Conservation (phyloP, 2,888 invertebrate species). For the Eudemis profundana region DNA sequence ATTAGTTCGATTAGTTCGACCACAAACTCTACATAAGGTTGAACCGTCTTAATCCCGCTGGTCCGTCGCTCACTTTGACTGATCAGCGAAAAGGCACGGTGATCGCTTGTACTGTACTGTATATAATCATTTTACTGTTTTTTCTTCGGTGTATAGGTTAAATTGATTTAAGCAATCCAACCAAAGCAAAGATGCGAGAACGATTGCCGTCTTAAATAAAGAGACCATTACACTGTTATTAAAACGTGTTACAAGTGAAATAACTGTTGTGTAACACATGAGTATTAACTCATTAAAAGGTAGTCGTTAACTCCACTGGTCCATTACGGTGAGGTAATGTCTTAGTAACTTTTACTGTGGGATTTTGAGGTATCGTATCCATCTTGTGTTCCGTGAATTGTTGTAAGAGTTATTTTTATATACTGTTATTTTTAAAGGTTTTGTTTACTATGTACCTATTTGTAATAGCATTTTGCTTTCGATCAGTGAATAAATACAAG, state of each 20-base stretch:
- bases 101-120: no score
- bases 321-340: conserved; percentile 40
- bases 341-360: conserved; percentile 39
- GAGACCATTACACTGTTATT: conserved; percentile 35
- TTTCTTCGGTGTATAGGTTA: conserved; percentile 4
- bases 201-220: conserved; percentile 29
- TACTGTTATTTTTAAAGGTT: no score
- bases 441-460: conserved; percentile 11
- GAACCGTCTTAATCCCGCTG: no score
- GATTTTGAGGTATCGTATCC: conserved; percentile 21
- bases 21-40: no score
- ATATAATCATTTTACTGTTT: no score
- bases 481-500: no score
- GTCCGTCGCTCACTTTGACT: no score
- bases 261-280: conserved; percentile 41
- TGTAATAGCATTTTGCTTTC: no score
- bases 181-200: conserved; percentile 36
- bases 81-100: no score
- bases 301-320: conserved; percentile 37
- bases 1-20: no score
- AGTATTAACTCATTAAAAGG: conserved; percentile 44
- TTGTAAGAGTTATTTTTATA: no score
- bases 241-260: conserved; percentile 33
- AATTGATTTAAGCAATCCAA: conserved; percentile 27
- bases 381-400: conserved; percentile 15